Conservation (phyloP, 2,888 invertebrate genomes). For the Villa cingulata region DNA sequence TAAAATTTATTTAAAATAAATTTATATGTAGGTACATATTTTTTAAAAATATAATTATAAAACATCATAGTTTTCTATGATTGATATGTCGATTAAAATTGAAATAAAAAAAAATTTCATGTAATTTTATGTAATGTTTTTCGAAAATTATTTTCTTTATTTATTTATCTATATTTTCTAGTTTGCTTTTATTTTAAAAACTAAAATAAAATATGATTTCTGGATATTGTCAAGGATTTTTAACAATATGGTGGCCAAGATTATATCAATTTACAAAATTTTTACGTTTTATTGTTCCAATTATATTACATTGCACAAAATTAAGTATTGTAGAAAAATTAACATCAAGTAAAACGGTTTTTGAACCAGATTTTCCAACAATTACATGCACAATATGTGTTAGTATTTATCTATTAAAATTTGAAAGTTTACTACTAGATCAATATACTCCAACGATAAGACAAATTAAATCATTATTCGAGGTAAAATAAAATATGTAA, state of each 20-base stretch:
- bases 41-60: too few species aligned
- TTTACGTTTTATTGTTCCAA: background rate
- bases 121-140: too few species aligned
- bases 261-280: background rate
- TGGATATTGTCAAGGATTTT: background rate
- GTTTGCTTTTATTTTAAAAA: too few species aligned
- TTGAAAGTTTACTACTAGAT: background rate
- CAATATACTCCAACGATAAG: background rate
- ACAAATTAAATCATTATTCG: background rate
- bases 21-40: too few species aligned
- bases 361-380: background rate
- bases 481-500: background rate
- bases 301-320: background rate
- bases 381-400: background rate
- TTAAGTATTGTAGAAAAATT: background rate
- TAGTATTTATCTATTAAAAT: background rate
- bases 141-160: too few species aligned
- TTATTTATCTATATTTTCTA: too few species aligned
- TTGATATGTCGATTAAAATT: too few species aligned
- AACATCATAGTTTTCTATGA: too few species aligned
- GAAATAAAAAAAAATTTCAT: too few species aligned
- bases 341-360: background rate
- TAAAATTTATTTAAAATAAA: too few species aligned
- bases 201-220: background rate
- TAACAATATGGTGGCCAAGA: background rate